A percentile compares a stretch with the other conserved stretches of the same genome.
Evolutionary conservation across 1,140 invertebrate genomes (phyloP).

Genomic region (Eubasilissa regina): DNA sequence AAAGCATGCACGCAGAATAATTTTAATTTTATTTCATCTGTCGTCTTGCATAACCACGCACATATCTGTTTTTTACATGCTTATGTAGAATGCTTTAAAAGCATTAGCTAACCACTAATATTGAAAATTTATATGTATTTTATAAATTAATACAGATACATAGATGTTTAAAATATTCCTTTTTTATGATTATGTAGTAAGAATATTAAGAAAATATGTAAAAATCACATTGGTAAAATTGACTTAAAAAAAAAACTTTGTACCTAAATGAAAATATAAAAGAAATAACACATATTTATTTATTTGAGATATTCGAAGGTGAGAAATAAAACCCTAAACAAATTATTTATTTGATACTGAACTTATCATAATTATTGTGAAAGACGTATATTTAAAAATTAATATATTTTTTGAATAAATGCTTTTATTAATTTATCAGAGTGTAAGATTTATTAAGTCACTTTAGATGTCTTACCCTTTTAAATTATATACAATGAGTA

Average conservation of each 20-base stretch:
- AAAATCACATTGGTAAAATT: background rate
- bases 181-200: too few relatives aligned
- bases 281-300: background rate
- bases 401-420: background rate
- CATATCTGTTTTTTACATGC: background rate
- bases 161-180: background rate
- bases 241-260: background rate
- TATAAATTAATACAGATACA: background rate
- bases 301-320: too few relatives aligned
- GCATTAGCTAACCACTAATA: background rate
- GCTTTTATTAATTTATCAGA: too few relatives aligned
- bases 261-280: background rate
- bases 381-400: too few relatives aligned
- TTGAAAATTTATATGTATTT: background rate
- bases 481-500: too few relatives aligned
- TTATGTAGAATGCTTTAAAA: constrained; percentile 9
- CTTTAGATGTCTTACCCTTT: too few relatives aligned
- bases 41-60: too few relatives aligned
- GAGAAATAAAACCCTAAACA: too few relatives aligned
- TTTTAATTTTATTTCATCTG: too few relatives aligned
- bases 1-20: too few relatives aligned
- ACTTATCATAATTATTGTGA: background rate
- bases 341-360: background rate
- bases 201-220: background rate
- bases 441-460: too few relatives aligned